phyloP scores from a whole-genome alignment of 2,888 invertebrate species.

The Byasa hedistus region DNA sequence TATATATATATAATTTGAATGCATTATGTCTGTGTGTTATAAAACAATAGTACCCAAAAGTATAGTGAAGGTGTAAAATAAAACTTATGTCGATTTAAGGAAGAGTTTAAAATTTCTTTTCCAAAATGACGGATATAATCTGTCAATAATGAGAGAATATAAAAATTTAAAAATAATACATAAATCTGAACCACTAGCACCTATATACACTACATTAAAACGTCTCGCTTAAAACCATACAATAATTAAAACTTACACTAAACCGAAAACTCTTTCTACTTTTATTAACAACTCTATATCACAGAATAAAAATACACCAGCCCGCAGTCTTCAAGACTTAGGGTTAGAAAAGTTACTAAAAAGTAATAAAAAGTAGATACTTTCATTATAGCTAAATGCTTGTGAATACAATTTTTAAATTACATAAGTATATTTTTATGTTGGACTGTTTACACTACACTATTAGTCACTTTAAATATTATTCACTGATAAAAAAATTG shows the following conservation, averaged over 20 bases:
- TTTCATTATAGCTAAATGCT: slow-evolving; percentile 1
- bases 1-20: neutral
- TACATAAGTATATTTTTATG: neutral
- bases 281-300: slow-evolving; percentile 66
- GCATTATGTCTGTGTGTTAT: neutral
- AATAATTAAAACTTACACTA: slow-evolving; percentile 33
- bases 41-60: too few relatives aligned
- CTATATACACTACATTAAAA: slow-evolving; percentile 25
- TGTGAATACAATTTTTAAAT: neutral
- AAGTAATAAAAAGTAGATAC: neutral
- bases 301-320: slow-evolving; percentile 74
- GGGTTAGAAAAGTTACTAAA: slow-evolving; percentile 33
- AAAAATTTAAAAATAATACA: slow-evolving; percentile 1
- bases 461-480: too few relatives aligned
- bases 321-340: slow-evolving; percentile 53
- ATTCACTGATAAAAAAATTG: too few relatives aligned
- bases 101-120: neutral
- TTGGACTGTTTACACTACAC: neutral
- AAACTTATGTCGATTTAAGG: neutral
- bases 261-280: slow-evolving; percentile 39
- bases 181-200: slow-evolving; percentile 6
- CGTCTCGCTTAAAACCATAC: slow-evolving; percentile 29
- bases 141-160: neutral
- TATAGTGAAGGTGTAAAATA: too few relatives aligned
- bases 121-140: neutral